A percentile compares a stretch with the other conserved stretches of the same genome.
These are phyloP conservation scores for Hafferia zeledoni DNA, from an alignment of 2,797 vertebrate genomes.

Conservation along the genomic window DNA sequence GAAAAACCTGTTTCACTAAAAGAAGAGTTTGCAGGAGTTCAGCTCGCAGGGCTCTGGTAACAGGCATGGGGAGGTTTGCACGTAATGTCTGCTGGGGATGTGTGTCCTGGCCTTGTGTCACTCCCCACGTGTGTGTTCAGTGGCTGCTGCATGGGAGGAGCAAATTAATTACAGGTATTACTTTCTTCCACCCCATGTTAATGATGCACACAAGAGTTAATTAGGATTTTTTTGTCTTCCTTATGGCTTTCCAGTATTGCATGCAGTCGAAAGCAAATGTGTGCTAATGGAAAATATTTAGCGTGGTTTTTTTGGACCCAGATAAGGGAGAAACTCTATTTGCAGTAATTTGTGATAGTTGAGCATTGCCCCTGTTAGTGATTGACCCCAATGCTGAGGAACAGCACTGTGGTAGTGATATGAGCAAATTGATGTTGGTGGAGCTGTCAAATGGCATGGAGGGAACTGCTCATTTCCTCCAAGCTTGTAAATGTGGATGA, in stretches of 20 bases:
- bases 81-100: not conserved
- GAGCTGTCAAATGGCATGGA: rapidly evolving
- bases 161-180: not conserved
- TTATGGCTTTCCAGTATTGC: rapidly evolving
- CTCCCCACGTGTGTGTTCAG: not conserved
- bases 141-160: not conserved
- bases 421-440: not conserved
- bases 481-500: not conserved
- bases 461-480: not conserved
- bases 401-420: not conserved
- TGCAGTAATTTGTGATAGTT: not conserved
- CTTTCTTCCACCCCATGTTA: not conserved
- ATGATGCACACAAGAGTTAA: not conserved
- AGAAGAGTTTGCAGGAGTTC: conserved; percentile 5
- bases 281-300: not conserved
- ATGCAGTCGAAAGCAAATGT: rapidly evolving
- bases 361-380: not conserved
- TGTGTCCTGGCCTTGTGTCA: not conserved
- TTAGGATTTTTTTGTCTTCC: not conserved
- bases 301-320: not conserved
- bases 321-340: not conserved
- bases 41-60: not conserved
- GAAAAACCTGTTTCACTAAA: not conserved
- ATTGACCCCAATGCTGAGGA: not conserved
- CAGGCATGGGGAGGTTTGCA: not conserved